Base-by-base conservation (phyloP, 2,888 invertebrate genomes). In the Ctenicera cuprea region DNA sequence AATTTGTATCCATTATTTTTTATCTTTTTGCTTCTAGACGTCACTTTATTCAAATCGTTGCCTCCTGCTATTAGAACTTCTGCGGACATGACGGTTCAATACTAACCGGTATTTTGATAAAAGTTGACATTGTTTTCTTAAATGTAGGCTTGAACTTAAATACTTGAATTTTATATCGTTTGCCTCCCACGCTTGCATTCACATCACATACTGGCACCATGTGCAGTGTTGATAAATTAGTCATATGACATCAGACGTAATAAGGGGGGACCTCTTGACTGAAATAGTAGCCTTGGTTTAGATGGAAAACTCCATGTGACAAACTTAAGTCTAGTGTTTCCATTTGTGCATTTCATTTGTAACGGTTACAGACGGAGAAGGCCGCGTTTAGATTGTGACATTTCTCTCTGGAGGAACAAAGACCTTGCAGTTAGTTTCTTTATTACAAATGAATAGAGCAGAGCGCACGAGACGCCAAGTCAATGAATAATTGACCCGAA, bases 401-500 rank as follows among this genome's bases (percentile, higher is more conserved):
- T 61, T 69, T 70, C 43, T 50, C 52, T 38, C 14, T 37, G 38
- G 50, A 45, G 52, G 69, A 73, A 73, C 69, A 73, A 73, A 73
- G 73, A 73, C 73, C 73, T 73, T 73, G 65, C 50, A 52, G 62
- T 52, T 38, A 41, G 62, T 59, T 62, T 73, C 59, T 59, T 70
- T 73, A 73, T 68, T 67, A 68, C 48, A 73, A 68, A 62, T 68
- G 69, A 69, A 70, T 69, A 59, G 73, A 68, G 54, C 59, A 70
- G 62, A 59, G 67, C 63, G 48, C 69, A 73, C 69, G 69, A 73
- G 73, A 73, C 73, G 69, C 64, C 64, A 69, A 69, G 73, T 69
- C 73, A 73, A 73, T 73, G 73, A 73, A 74, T 74, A 74, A 74
- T 74, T 71, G 70, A 74, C 74, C 74, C 62, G 73, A 65, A 74